Evolutionary conservation across 2,888 invertebrate genomes (phyloP), one percentile per base, ranked within the genome.

Genomic region (Tenthredo distinguenda): DNA sequence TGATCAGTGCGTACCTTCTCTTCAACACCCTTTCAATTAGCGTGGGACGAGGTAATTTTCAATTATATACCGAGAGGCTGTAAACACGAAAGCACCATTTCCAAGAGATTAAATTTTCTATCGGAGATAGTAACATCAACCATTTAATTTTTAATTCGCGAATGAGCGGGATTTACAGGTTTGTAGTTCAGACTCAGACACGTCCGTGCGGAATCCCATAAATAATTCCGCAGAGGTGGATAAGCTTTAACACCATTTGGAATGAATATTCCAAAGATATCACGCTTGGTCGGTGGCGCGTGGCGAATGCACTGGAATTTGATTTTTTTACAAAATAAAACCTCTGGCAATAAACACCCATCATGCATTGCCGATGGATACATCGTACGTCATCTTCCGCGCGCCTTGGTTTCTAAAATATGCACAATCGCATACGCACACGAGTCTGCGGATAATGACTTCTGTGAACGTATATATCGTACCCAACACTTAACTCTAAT

Each of bases 281-380:
- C 37, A 10, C 40, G 81, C 77, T 31, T 50, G 65, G 43, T 71
- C 81, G 47, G 2, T 47, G 71, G 47, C 62, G 85, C 85, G 71
- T 85, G 68, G 6, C 81, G 81, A 85, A 55, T 65, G 72, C 77
- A 26, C 34, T 81, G 71, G 81, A 85, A 85, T 85, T 81, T 50
- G 31, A 50, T 12, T 68, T 68, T 83, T 83, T 68, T 26, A 6
- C 31, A 21, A 81, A 81, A 34, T 37, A 15, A 9, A 34, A n/a
- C 7, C 12, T 18, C 37, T 15, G n/a, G 81, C 37, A 55, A 26
- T 26, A 26, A 81, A 43, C 71, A 72, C 26, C 18, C 18, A 62
- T 65, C 40, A 34, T 15, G 26, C 15, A 77, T 77, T 55, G 77
- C 7, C 12, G 77, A 47, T 31, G 55, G 6, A 55, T 31, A 81